Evolutionary conservation across 2,797 vertebrate genomes (phyloP), one percentile per base, ranked within the genome.

Genomic region (Sternotherus odoratus): DNA sequence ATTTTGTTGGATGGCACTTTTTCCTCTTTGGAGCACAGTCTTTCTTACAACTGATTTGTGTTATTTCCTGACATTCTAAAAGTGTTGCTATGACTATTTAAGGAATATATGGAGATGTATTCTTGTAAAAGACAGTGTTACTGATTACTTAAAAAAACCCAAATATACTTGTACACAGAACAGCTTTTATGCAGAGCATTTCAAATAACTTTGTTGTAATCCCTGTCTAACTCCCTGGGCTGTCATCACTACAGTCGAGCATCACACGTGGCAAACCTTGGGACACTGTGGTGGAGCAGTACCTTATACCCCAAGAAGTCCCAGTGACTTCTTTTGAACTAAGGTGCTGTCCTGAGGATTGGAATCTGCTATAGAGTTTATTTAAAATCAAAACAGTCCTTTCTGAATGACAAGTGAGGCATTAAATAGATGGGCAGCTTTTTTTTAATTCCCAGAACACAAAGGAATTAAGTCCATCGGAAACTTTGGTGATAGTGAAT

Each of bases 1-100:
- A 39, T 87, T 97, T 96, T 28, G 86, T 95, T 91, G 94, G 90
- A 75, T 92, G 91, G 79, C 82, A 94, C 95, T 96, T 97, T 93
- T 90, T 84, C 82, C 66, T 91, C 78, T 96, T 94, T 43, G 28
- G 87, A 95, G 94, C 86, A 75, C 95, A 95, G 83, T 79, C 49
- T 87, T 95, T 96, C 83, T 94, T 95, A 75, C 63, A 95, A 75
- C 86, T 79, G 74, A 78, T 91, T 97, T 74, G 91, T 90, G 24
- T 87, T 95, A 94, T 94, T 95, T 94, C 83, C 15, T 9, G 23
- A 85, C 51, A 94, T 90, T 60, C 86, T 94, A 83, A 50, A 96
- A 93, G 92, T 86, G 79, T 92, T 88, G 84, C 0, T 2, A 56
- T 78, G 87, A 83, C 83, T 94, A 26, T 93, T 97, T 95, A 89